Evolutionary conservation across 2,113 vertebrate species (phyloP), one percentile per base, ranked within the genome.

Genomic region (Scomber scombrus): DNA sequence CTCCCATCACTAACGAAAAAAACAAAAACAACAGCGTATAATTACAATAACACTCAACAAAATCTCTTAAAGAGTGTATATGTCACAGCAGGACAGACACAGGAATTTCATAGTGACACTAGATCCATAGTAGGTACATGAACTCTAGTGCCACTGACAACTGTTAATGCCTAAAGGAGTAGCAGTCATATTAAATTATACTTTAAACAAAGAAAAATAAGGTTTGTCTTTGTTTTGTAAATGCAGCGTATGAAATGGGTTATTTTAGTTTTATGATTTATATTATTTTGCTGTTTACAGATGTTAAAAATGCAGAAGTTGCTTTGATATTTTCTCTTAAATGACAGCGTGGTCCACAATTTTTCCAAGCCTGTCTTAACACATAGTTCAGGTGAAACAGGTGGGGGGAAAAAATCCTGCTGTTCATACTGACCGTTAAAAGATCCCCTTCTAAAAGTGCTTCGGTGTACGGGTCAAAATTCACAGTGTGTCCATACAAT

Each of bases 1-100:
- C 84, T 86, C 77, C 71, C 72, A 66, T 68, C 79, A 84, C 57
- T 16, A 63, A 71, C 85, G 56, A 57, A 75, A 52, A 50, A 80
- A 65, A 75, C 80, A 84, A 71, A 83, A 58, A 70, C 83, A 82
- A 43, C 2, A 78, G 63, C 62, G 61, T 69, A 51, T 9, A 15
- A 75, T 68, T 34, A 78, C 15, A 26, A 16, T 11, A 43, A 60
- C 15, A 26, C 60, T 29, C 23, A 26, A 26, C 23, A 26, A 26
- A 26, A 26, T 11, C 4, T 57, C 3, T 29, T 4, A 8, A n/a
- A 50, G 43, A 26, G 23, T 26, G 40, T 52, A 4, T 0, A 19
- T 16, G 18, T 9, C 56, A 14, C 57, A 12, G 13, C 19, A 45
- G 15, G 47, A 19, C 21, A 11, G 10, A 14, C 14, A 14, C 14